Conservation (phyloP, 37 sponge, comb jelly and placozoan genomes). For the Mnemiopsis leidyi region DNA sequence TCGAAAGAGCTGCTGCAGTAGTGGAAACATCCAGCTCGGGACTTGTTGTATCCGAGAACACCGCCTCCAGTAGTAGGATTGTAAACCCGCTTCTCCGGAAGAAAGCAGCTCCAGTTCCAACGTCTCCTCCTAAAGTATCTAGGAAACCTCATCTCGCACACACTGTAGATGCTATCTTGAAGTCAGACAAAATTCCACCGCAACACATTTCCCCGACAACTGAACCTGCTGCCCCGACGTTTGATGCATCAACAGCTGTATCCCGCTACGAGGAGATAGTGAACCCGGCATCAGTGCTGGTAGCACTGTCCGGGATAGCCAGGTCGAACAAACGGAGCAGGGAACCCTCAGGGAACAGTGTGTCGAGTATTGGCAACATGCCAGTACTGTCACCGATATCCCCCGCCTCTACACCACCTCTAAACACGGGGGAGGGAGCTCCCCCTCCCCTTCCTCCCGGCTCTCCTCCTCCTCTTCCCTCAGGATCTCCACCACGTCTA, state of each 20-base stretch:
- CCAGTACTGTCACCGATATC: slow-evolving; percentile 34
- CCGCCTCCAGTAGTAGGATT: not conserved
- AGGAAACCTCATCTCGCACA: not conserved
- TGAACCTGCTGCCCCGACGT: not conserved
- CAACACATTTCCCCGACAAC: not conserved
- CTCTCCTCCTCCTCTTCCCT: not conserved
- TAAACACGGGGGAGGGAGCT: not conserved
- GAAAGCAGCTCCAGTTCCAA: not conserved
- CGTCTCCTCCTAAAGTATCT: not conserved
- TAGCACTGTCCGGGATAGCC: not conserved
- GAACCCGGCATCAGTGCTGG: not conserved
- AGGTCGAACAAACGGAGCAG: not conserved
- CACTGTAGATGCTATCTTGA: slow-evolving; percentile 27
- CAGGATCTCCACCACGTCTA: not conserved
- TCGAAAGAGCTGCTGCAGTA: not conserved
- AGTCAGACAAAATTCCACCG: not conserved
- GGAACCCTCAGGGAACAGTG: slow-evolving; percentile 37
- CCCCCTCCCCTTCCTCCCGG: not conserved
- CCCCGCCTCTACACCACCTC: slow-evolving; percentile 15
- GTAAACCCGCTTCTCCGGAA: slow-evolving; percentile 18
- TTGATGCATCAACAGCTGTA: not conserved
- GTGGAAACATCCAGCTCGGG: not conserved
- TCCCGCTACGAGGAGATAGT: not conserved
- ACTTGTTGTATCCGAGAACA: not conserved
- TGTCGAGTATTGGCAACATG: slow-evolving; percentile 4